A percentile compares a stretch with the other conserved stretches of the same genome.
Evolutionary conservation across 2,113 vertebrate species (phyloP).

Genomic region (Isichthys henryi): DNA sequence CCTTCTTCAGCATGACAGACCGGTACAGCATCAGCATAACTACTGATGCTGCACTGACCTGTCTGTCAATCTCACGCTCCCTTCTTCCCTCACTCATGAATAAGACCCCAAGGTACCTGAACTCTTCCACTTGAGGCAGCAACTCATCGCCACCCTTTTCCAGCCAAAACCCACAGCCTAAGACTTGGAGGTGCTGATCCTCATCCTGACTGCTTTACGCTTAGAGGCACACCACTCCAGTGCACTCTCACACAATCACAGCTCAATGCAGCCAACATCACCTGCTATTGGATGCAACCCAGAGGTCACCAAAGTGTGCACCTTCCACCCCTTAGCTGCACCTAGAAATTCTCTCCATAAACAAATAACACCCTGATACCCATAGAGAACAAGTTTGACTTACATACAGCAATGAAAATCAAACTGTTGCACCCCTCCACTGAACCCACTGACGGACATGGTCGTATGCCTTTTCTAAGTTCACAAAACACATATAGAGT

Average conservation of each 20-base stretch:
- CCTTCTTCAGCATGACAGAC: not conserved
- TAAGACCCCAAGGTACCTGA: not conserved
- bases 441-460: not conserved
- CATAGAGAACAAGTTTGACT: not conserved
- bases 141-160: not conserved
- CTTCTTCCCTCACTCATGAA: not conserved
- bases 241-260: not conserved
- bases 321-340: not conserved
- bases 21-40: not conserved
- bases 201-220: not conserved
- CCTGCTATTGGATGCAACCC: not conserved
- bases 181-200: not conserved
- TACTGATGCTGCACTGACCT: not conserved
- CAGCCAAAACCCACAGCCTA: not conserved
- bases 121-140: not conserved
- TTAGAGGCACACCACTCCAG: not conserved
- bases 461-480: not conserved
- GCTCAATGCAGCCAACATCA: not conserved
- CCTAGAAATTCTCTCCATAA: not conserved
- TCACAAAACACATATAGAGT: not conserved
- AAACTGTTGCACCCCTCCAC: not conserved
- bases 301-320: not conserved
- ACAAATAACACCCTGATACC: not conserved
- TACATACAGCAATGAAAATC: not conserved
- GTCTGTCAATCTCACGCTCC: not conserved